Evolutionary conservation across 2,888 invertebrate genomes (phyloP).

Genomic region (Mellilla xanthometata): DNA sequence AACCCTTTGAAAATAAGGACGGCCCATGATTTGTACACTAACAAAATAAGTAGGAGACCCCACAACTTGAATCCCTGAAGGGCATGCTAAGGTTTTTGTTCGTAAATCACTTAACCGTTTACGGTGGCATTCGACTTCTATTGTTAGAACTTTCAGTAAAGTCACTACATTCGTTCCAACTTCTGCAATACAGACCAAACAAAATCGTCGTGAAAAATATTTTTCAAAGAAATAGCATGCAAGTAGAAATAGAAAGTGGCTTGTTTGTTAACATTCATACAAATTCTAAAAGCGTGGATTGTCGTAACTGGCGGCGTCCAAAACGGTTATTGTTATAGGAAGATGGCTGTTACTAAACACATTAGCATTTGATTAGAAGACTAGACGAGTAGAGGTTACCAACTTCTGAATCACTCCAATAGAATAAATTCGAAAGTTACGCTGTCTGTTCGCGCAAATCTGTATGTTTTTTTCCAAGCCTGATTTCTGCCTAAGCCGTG

Average conservation of each 20-base stretch:
- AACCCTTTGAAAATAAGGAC: too few species aligned
- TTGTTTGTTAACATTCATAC: conserved; percentile 22
- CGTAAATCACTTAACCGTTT: too few species aligned
- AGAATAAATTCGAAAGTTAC: too few species aligned
- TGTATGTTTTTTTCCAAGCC: too few species aligned
- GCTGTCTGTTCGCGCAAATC: too few species aligned
- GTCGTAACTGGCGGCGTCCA: conserved; percentile 31
- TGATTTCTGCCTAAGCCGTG: too few species aligned
- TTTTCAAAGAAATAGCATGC: conserved; percentile 11
- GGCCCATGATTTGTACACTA: too few species aligned
- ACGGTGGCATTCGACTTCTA: too few species aligned
- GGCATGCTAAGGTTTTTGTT: too few species aligned
- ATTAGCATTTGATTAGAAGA: conserved; percentile 12
- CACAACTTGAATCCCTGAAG: too few species aligned
- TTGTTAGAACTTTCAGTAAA: too few species aligned
- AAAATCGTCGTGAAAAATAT: conserved; percentile 12
- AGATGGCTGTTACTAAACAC: conserved; percentile 30
- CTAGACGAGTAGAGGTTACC: conserved; percentile 1
- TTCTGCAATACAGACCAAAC: conserved; percentile 11
- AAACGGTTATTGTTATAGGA: conserved; percentile 28
- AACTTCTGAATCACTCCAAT: neutral
- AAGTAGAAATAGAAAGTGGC: conserved; percentile 38
- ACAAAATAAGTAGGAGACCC: too few species aligned
- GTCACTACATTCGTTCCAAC: neutral
- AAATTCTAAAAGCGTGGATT: conserved; percentile 29